A percentile compares a stretch with the other conserved stretches of the same genome.
phyloP scores from a whole-genome alignment of 1,140 invertebrate genomes.

The Drosophila nannoptera region DNA sequence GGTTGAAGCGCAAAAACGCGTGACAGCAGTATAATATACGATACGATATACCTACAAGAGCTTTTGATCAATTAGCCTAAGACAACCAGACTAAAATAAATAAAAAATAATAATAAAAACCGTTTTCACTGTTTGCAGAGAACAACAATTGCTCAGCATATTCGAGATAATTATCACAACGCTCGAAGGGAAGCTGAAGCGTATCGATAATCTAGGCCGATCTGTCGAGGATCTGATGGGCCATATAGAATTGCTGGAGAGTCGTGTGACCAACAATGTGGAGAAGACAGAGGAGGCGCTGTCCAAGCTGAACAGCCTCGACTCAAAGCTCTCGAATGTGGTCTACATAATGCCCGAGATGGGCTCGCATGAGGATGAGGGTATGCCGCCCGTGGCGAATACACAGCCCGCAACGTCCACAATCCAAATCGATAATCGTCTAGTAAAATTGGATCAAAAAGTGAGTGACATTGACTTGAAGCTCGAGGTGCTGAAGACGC shows the following conservation, averaged over 20 bases:
- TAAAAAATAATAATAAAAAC: too few relatives aligned
- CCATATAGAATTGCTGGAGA: conserved; percentile 88
- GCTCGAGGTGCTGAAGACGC: conserved; percentile 87
- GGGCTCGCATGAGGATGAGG: neutral
- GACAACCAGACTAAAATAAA: too few relatives aligned
- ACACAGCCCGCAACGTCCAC: conserved; percentile 42
- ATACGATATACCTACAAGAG: too few relatives aligned
- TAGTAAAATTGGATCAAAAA: conserved; percentile 87
- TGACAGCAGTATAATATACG: too few relatives aligned
- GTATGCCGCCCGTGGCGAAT: conserved; percentile 23
- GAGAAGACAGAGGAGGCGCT: conserved; percentile 90
- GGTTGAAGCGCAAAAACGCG: too few relatives aligned
- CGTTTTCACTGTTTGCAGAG: conserved; percentile 82
- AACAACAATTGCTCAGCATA: conserved; percentile 92
- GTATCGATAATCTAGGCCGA: conserved; percentile 91
- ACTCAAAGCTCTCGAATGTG: conserved; percentile 85
- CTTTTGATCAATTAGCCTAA: too few relatives aligned
- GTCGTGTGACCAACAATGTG: conserved; percentile 88
- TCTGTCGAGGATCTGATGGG: conserved; percentile 91
- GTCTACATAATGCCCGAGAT: conserved; percentile 29
- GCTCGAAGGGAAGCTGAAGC: conserved; percentile 90
- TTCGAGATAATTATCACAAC: conserved; percentile 93
- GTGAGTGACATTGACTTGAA: conserved; percentile 90
- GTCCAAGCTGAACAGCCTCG: conserved; percentile 85
- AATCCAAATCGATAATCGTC: conserved; percentile 81